A percentile compares a stretch with the other conserved stretches of the same genome.
Evolutionary conservation across 2,888 invertebrate species (phyloP).

Genomic region (Heliconius cydno): DNA sequence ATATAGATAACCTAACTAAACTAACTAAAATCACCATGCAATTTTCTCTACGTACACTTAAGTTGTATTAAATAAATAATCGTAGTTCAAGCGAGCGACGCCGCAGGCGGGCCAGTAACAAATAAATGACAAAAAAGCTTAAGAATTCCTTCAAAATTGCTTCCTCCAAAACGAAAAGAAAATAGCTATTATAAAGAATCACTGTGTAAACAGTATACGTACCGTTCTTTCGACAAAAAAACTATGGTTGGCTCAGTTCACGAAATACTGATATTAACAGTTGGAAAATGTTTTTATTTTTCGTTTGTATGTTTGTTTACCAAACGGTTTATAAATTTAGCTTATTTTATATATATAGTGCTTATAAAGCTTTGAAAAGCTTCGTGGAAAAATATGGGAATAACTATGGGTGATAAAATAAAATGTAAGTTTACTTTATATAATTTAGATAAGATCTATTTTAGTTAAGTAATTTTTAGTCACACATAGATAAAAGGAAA

Average conservation of each 20-base stretch:
- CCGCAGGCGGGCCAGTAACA: background rate
- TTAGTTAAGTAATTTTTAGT: background rate
- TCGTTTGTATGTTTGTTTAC: background rate
- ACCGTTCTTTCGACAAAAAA: conserved; percentile 40
- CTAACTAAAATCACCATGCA: too few relatives aligned
- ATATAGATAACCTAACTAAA: too few relatives aligned
- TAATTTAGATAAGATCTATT: background rate
- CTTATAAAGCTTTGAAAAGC: too few relatives aligned
- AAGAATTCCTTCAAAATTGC: conserved; percentile 42
- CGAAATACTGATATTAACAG: background rate
- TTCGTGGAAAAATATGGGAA: too few relatives aligned
- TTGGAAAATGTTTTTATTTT: conserved; percentile 1
- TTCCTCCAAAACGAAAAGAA: conserved; percentile 38
- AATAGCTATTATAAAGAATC: conserved; percentile 43
- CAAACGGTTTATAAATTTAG: background rate
- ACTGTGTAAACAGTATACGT: conserved; percentile 47
- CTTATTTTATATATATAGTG: background rate
- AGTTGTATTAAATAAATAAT: too few relatives aligned
- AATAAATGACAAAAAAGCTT: conserved; percentile 6
- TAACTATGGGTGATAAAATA: too few relatives aligned
- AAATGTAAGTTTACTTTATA: background rate
- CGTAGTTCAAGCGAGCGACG: too few relatives aligned
- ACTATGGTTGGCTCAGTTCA: conserved; percentile 1
- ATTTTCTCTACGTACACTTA: too few relatives aligned
- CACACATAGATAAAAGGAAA: background rate